Conservation (phyloP, 2,888 invertebrate genomes). For the Girardia tigrina region DNA sequence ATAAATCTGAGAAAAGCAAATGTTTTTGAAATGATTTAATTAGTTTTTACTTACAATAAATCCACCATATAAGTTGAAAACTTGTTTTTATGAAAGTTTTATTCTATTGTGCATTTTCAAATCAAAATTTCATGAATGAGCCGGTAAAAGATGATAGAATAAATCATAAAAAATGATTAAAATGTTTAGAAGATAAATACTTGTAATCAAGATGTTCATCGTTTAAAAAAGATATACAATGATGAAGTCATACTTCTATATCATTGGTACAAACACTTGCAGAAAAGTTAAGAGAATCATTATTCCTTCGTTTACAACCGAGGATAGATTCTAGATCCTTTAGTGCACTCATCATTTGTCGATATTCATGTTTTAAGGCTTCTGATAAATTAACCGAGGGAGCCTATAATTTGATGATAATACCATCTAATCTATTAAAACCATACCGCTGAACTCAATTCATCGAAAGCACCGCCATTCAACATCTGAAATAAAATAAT, state of each 20-base stretch:
- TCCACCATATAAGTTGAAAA: too few species aligned
- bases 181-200: too few species aligned
- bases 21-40: too few species aligned
- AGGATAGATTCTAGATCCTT: not conserved
- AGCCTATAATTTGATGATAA: not conserved
- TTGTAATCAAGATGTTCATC: too few species aligned
- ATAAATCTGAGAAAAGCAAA: too few species aligned
- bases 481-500: slow-evolving; percentile 18
- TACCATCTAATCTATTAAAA: not conserved
- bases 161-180: too few species aligned
- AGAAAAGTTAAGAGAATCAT: not conserved
- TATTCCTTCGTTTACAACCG: not conserved
- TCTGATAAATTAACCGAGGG: not conserved
- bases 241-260: not conserved
- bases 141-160: too few species aligned
- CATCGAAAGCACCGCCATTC: not conserved
- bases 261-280: not conserved
- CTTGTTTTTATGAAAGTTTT: too few species aligned
- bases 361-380: not conserved
- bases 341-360: not conserved
- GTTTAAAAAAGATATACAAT: too few species aligned
- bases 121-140: too few species aligned
- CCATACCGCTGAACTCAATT: not conserved
- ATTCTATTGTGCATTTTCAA: too few species aligned
- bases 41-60: too few species aligned